phyloP scores from a whole-genome alignment of 2,113 vertebrate species.

The Cyanoramphus novaezelandiae region DNA sequence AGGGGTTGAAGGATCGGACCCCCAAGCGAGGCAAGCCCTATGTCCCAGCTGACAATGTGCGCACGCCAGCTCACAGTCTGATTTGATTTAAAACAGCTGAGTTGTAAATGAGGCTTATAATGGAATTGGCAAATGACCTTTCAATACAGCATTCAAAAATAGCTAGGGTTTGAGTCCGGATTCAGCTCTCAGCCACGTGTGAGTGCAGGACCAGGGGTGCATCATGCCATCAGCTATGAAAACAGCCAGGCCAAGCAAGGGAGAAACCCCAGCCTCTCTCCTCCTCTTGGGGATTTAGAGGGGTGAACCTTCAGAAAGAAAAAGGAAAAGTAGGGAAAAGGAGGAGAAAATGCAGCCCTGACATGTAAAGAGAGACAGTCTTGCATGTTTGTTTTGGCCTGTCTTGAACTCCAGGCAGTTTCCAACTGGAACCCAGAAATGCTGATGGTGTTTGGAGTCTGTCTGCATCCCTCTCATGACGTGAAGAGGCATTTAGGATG shows the following conservation, averaged over 20 bases:
- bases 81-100: constrained; percentile 52
- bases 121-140: constrained; percentile 51
- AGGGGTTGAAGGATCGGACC: not conserved
- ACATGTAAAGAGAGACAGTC: not conserved
- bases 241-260: not conserved
- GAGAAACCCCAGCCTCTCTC: not conserved
- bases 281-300: not conserved
- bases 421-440: constrained; percentile 53
- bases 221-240: rapidly evolving
- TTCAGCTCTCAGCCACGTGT: rapidly evolving
- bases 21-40: not conserved
- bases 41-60: not conserved
- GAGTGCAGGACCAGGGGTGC: not conserved
- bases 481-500: not conserved
- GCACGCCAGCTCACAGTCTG: not conserved
- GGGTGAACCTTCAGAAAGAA: not conserved
- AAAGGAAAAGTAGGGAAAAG: not conserved
- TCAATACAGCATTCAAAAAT: not conserved
- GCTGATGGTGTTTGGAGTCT: constrained; percentile 48
- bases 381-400: not conserved
- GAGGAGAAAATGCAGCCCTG: not conserved
- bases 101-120: constrained; percentile 58
- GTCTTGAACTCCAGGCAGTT: not conserved
- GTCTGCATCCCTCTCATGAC: constrained; percentile 31
- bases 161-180: not conserved